Conservation (phyloP, 1,140 invertebrate species). For the Papilio polytes region DNA sequence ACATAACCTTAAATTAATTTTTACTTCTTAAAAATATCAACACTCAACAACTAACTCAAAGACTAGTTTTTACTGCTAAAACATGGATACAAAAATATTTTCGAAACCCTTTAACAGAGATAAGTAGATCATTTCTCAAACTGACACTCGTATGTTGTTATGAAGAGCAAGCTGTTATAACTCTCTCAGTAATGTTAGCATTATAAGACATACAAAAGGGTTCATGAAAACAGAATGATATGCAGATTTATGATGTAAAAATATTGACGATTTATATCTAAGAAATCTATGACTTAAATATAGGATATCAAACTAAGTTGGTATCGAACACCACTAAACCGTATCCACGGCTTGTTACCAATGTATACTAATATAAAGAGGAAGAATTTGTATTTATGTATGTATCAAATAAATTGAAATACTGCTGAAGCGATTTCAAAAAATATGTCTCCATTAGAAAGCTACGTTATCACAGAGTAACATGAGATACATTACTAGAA, state of each 20-base stretch:
- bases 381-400: too few relatives aligned
- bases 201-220: slow-evolving; percentile 34
- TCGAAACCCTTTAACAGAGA: background rate
- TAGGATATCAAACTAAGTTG: too few relatives aligned
- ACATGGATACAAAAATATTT: background rate
- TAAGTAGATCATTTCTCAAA: slow-evolving; percentile 32
- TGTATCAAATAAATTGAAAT: too few relatives aligned
- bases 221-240: slow-evolving; percentile 11
- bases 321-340: too few relatives aligned
- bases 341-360: too few relatives aligned
- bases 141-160: background rate
- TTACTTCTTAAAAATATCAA: background rate
- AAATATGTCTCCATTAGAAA: too few relatives aligned
- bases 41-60: background rate
- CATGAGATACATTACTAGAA: too few relatives aligned
- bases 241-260: background rate
- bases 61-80: background rate
- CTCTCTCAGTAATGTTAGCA: slow-evolving; percentile 4
- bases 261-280: background rate
- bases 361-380: too few relatives aligned
- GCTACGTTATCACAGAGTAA: too few relatives aligned
- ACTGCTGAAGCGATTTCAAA: too few relatives aligned
- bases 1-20: background rate
- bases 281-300: too few relatives aligned
- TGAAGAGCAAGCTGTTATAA: slow-evolving; percentile 11